A percentile compares a stretch with the other conserved stretches of the same genome.
phyloP scores from a whole-genome alignment of 2,797 vertebrate species.

The Eulemur mongoz region DNA sequence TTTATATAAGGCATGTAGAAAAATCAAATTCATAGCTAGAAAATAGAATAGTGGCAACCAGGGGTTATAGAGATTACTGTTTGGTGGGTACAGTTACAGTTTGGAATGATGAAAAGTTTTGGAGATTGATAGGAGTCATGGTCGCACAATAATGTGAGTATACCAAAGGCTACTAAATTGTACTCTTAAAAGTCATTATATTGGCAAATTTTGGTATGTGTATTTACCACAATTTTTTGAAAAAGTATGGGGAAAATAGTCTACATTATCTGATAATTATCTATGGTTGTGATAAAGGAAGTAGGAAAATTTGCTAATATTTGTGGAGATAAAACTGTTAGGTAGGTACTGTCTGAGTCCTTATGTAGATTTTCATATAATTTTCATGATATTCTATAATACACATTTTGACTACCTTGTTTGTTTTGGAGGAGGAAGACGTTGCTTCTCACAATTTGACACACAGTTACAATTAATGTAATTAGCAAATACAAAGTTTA shows the following conservation, averaged over 20 bases:
- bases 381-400: background rate
- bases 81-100: background rate
- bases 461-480: background rate
- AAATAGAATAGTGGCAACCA: background rate
- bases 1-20: background rate
- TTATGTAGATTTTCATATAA: background rate
- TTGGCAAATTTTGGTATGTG: background rate
- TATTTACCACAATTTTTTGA: background rate
- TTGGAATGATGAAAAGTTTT: background rate
- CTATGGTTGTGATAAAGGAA: background rate
- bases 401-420: background rate
- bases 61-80: background rate
- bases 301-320: background rate
- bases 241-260: background rate
- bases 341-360: background rate
- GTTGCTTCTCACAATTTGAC: background rate
- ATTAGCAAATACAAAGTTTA: background rate
- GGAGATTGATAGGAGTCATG: background rate
- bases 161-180: background rate
- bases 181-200: background rate
- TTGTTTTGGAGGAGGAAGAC: background rate
- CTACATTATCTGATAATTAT: background rate
- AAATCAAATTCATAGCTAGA: background rate
- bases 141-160: background rate
- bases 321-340: background rate